Evolutionary conservation across 1,140 invertebrate genomes (phyloP).

Genomic region (Diorhabda carinulata): DNA sequence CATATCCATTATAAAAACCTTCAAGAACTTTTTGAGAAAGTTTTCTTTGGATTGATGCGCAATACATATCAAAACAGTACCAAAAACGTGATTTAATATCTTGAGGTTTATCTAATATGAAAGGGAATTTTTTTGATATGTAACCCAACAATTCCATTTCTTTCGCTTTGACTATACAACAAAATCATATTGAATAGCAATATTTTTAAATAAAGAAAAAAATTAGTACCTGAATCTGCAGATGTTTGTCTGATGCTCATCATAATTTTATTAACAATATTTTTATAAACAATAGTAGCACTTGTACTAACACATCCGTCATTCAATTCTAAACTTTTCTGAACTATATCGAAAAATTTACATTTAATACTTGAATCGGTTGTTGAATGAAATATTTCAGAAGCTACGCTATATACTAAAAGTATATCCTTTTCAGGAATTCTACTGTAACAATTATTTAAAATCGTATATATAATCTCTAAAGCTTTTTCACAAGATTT

Average conservation of each 20-base stretch:
- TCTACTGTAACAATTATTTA: constrained; percentile 36
- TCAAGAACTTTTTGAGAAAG: constrained; percentile 21
- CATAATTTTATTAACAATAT: constrained; percentile 22
- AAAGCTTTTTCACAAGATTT: constrained; percentile 23
- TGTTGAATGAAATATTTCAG: constrained; percentile 20
- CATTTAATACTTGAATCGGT: constrained; percentile 29
- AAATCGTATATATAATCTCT: constrained; percentile 33
- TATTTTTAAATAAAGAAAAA: not conserved
- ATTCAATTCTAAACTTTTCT: constrained; percentile 30
- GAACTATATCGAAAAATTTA: constrained; percentile 30
- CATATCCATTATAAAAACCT: constrained; percentile 32
- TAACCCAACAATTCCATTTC: constrained; percentile 30
- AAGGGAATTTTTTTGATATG: constrained; percentile 31
- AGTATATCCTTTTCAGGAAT: constrained; percentile 25
- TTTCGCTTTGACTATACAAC: constrained; percentile 33
- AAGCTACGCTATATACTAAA: constrained; percentile 21
- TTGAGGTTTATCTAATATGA: constrained; percentile 22
- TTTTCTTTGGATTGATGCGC: not conserved
- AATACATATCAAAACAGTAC: constrained; percentile 24
- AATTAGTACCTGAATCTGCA: constrained; percentile 26
- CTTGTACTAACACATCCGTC: constrained; percentile 22
- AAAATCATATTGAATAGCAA: constrained; percentile 1
- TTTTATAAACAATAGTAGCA: constrained; percentile 13
- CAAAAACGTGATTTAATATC: constrained; percentile 24
- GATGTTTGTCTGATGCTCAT: constrained; percentile 17